Percentiles rank a stretch among this genome's conserved stretches.
Conservation (phyloP, 2,113 vertebrate species). For the Phylloscopus whistleri region DNA sequence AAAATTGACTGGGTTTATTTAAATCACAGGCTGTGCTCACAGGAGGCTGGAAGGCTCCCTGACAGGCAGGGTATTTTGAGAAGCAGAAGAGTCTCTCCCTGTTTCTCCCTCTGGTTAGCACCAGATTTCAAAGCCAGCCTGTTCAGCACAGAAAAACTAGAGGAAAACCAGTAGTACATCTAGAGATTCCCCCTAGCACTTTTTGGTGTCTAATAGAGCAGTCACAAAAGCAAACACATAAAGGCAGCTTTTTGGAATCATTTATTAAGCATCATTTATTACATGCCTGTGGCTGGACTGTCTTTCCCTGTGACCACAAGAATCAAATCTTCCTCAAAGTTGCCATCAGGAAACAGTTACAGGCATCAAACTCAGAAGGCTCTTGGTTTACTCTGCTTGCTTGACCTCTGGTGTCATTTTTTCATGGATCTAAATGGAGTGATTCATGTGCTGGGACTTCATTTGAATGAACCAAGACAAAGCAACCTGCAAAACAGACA, state of each 20-base stretch:
- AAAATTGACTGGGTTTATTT: not conserved
- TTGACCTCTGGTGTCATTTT: not conserved
- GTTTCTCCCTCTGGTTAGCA: not conserved
- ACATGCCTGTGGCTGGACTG: slow-evolving; percentile 46
- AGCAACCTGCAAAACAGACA: slow-evolving; percentile 61
- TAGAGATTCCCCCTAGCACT: not conserved
- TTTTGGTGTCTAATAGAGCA: not conserved
- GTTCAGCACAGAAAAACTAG: not conserved
- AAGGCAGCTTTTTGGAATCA: slow-evolving; percentile 55
- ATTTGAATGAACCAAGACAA: not conserved
- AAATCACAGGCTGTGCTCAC: not conserved
- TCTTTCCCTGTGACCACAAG: slow-evolving; percentile 44
- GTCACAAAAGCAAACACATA: slow-evolving; percentile 49
- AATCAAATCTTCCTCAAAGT: slow-evolving; percentile 37
- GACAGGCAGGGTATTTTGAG: not conserved
- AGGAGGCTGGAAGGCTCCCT: not conserved
- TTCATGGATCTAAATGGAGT: not conserved
- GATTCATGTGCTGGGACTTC: not conserved
- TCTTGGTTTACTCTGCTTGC: not conserved
- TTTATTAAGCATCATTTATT: slow-evolving; percentile 64
- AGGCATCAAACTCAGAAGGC: not conserved
- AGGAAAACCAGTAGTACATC: not conserved
- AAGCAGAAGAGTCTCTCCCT: not conserved
- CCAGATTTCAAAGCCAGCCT: not conserved
- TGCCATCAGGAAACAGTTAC: not conserved